phyloP scores from a whole-genome alignment of 2,797 vertebrate species.

The Artibeus jamaicensis region DNA sequence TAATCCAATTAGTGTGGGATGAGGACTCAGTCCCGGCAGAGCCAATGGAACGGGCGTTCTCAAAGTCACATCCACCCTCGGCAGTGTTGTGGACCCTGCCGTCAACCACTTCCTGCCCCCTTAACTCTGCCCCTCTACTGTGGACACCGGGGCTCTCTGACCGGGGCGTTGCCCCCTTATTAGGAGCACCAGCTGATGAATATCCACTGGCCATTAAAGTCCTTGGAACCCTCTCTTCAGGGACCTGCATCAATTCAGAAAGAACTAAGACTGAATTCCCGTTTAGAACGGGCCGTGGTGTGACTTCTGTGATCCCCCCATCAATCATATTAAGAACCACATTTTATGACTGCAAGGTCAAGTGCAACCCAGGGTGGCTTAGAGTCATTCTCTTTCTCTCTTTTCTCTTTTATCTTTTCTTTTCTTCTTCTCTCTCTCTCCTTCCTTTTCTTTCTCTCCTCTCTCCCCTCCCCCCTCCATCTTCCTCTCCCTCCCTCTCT shows the following conservation, averaged over 20 bases:
- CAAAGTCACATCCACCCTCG: background rate
- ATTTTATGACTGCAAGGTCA: background rate
- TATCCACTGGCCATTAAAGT: background rate
- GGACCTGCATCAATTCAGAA: background rate
- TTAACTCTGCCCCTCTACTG: background rate
- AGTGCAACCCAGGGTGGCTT: background rate
- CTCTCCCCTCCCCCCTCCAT: too few relatives aligned
- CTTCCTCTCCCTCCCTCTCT: too few relatives aligned
- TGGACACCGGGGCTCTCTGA: background rate
- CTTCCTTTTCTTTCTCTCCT: accelerated
- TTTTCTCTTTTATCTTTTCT: accelerated
- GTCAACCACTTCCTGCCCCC: background rate
- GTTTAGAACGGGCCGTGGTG: too few relatives aligned
- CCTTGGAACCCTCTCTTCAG: background rate
- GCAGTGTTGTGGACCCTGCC: background rate
- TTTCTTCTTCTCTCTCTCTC: accelerated
- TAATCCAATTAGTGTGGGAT: background rate
- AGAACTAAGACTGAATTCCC: background rate
- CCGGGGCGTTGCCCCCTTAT: background rate
- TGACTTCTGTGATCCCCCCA: background rate
- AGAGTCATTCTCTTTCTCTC: background rate
- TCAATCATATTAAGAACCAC: background rate
- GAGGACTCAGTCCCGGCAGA: background rate
- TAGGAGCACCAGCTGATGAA: background rate
- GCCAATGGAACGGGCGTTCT: background rate